These are phyloP conservation scores for Biston stratarius DNA, from an alignment of 2,888 invertebrate genomes.

Conservation along the genomic window DNA sequence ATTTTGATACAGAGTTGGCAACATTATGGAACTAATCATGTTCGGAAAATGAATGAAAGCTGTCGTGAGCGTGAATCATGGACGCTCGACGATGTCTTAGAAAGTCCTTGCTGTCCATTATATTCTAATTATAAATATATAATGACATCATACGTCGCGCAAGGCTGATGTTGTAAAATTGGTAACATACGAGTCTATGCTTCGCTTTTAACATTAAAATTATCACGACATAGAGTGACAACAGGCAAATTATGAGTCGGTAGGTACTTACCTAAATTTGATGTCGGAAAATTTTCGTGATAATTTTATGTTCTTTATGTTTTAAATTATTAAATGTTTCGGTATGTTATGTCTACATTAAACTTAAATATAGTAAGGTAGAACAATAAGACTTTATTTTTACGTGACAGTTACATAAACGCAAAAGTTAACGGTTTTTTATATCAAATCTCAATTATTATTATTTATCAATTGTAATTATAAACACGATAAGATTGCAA, in stretches of 20 bases:
- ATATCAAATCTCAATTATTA: conserved; percentile 4
- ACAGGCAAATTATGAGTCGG: conserved; percentile 25
- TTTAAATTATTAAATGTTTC: too few species aligned
- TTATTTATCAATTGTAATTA: conserved; percentile 46
- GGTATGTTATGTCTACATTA: too few species aligned
- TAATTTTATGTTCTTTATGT: not conserved
- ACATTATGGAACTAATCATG: conserved; percentile 72
- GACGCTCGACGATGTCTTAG: conserved; percentile 48
- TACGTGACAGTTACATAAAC: not conserved
- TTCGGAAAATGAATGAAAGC: conserved; percentile 82
- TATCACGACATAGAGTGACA: conserved; percentile 34
- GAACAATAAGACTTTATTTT: too few species aligned
- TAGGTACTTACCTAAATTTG: conserved; percentile 15
- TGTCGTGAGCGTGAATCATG: conserved; percentile 69
- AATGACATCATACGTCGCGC: conserved; percentile 50
- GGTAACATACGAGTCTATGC: conserved; percentile 47
- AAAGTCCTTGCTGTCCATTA: conserved; percentile 61
- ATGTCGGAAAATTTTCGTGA: not conserved
- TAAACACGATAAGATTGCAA: conserved; percentile 70
- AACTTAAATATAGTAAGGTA: too few species aligned
- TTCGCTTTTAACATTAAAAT: conserved; percentile 36
- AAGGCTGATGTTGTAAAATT: conserved; percentile 48
- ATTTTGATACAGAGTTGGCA: conserved; percentile 79
- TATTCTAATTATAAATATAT: conserved; percentile 43
- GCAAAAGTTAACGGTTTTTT: not conserved